phyloP scores from a whole-genome alignment of 2,797 vertebrate species.

The Cryptoblepharus egeriae region DNA sequence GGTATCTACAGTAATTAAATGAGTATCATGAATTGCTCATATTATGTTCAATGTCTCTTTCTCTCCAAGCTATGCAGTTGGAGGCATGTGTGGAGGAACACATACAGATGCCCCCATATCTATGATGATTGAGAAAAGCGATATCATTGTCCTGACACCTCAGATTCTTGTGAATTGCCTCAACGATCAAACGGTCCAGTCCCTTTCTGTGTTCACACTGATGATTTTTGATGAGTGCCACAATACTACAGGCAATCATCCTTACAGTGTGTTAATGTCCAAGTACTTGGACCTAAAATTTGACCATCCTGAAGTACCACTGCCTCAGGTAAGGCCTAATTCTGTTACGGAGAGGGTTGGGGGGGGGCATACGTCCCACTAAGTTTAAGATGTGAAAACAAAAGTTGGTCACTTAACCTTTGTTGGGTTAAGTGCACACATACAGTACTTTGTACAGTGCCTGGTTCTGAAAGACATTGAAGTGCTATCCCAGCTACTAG shows the following conservation, averaged over 20 bases:
- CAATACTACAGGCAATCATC: constrained; percentile 81
- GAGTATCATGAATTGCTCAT: neutral
- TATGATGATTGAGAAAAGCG: constrained; percentile 67
- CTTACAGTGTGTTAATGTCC: constrained; percentile 82
- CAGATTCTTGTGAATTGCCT: constrained; percentile 84
- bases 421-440: no score
- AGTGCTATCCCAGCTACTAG: neutral
- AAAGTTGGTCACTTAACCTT: no score
- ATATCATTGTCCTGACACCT: constrained; percentile 81
- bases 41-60: neutral
- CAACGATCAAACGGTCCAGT: constrained; percentile 63
- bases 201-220: constrained; percentile 79
- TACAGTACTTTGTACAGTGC: neutral
- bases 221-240: constrained; percentile 86
- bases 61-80: constrained; percentile 71
- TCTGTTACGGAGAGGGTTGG: neutral
- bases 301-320: constrained; percentile 29
- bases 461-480: neutral
- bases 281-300: constrained; percentile 78
- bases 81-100: constrained; percentile 78
- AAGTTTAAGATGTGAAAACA: neutral
- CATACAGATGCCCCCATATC: constrained; percentile 57
- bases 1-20: no score
- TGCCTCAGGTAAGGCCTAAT: constrained; percentile 77
- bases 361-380: neutral